Conservation (phyloP, 2,888 invertebrate species). For the Cryptocephalus primarius region DNA sequence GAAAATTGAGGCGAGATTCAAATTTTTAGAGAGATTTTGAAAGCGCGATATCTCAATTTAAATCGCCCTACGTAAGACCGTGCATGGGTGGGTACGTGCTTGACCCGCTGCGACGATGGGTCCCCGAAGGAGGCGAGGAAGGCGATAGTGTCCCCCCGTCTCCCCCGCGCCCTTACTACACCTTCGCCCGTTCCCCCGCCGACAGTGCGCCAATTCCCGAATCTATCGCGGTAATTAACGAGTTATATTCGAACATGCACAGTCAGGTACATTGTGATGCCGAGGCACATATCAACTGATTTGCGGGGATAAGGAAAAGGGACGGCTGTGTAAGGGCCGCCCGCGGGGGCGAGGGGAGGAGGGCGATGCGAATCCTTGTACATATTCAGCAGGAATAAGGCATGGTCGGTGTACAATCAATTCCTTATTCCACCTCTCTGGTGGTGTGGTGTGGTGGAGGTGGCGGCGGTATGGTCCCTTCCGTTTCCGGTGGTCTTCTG, state of each 20-base stretch:
- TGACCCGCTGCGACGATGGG: too few relatives aligned
- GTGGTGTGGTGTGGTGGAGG: slow-evolving; percentile 1
- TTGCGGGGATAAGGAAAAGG: slow-evolving; percentile 8
- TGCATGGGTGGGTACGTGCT: too few relatives aligned
- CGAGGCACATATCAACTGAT: slow-evolving; percentile 15
- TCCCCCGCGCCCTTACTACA: too few relatives aligned
- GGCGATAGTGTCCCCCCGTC: too few relatives aligned
- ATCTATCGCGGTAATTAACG: background rate
- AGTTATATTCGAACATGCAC: slow-evolving; percentile 8
- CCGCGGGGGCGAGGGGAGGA: slow-evolving; percentile 8
- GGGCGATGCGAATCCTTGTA: slow-evolving; percentile 23
- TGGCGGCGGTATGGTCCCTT: slow-evolving; percentile 19
- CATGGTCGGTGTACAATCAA: slow-evolving; percentile 32
- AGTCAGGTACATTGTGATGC: slow-evolving; percentile 9
- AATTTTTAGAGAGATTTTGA: too few relatives aligned
- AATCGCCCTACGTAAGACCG: too few relatives aligned
- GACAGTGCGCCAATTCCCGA: too few relatives aligned
- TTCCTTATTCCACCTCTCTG: slow-evolving; percentile 31
- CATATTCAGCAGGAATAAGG: slow-evolving; percentile 30
- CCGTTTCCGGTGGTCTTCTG: slow-evolving; percentile 26
- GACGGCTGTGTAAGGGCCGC: too few relatives aligned
- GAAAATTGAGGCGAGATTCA: too few relatives aligned
- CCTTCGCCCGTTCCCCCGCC: too few relatives aligned
- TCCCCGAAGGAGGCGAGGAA: too few relatives aligned
- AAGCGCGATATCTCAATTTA: too few relatives aligned